phyloP scores from a whole-genome alignment of 2,113 vertebrate genomes.

The Cyprinodon brontotheroides region DNA sequence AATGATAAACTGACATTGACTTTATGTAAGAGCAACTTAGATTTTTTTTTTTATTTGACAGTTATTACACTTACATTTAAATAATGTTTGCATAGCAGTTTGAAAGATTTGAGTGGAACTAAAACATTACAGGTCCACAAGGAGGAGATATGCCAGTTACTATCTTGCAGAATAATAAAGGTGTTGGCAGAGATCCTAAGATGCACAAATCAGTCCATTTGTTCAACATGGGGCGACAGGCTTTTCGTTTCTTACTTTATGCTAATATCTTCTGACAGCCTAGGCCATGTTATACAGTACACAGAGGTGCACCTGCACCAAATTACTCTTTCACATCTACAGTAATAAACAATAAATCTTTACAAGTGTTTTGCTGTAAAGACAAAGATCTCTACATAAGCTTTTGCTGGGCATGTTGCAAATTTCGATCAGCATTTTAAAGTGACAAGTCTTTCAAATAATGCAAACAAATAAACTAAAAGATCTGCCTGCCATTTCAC shows the following conservation, averaged over 20 bases:
- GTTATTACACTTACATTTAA: background rate
- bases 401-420: background rate
- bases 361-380: background rate
- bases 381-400: background rate
- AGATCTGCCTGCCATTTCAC: too few relatives aligned
- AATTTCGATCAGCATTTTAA: background rate
- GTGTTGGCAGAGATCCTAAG: constrained; percentile 37
- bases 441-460: background rate
- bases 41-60: background rate
- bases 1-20: constrained; percentile 4
- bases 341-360: background rate
- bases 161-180: constrained; percentile 34
- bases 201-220: constrained; percentile 15
- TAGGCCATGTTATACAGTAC: background rate
- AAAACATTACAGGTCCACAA: constrained; percentile 24
- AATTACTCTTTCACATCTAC: background rate
- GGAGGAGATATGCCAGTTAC: constrained; percentile 57
- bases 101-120: constrained; percentile 12
- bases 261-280: constrained; percentile 34
- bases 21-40: constrained; percentile 11
- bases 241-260: constrained; percentile 12
- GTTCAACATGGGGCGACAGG: background rate
- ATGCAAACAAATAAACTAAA: too few relatives aligned
- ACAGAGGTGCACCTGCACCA: constrained; percentile 3
- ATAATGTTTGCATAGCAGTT: background rate